These are phyloP conservation scores for Phthorimaea operculella DNA, from an alignment of 1,140 invertebrate species.

Conservation along the genomic window DNA sequence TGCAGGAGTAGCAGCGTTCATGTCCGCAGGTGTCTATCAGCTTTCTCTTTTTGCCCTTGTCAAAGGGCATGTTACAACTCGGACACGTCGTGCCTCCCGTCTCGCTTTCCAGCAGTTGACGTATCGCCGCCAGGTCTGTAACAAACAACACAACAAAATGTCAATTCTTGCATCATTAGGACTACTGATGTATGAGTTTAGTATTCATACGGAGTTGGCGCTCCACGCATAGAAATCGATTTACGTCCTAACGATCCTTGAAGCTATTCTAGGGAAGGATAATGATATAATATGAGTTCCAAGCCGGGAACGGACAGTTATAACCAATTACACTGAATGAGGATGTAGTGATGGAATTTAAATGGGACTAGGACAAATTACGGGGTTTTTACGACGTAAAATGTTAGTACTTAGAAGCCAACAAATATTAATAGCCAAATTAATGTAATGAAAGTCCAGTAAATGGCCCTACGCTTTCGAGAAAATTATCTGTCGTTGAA, in stretches of 20 bases:
- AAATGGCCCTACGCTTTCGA: too few relatives aligned
- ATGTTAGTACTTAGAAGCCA: neutral
- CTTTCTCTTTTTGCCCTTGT: conserved; percentile 93
- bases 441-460: too few relatives aligned
- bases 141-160: conserved; percentile 19
- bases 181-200: conserved; percentile 13
- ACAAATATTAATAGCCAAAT: too few relatives aligned
- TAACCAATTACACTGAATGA: conserved; percentile 28
- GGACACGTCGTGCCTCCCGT: conserved; percentile 76
- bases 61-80: conserved; percentile 91
- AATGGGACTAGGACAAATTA: conserved; percentile 23
- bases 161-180: conserved; percentile 9
- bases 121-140: conserved; percentile 60
- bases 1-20: conserved; percentile 92
- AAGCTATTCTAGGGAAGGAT: conserved; percentile 21
- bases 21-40: conserved; percentile 94
- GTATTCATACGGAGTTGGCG: conserved; percentile 23
- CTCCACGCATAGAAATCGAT: conserved; percentile 30
- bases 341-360: conserved; percentile 26
- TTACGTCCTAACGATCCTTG: conserved; percentile 32
- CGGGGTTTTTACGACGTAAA: conserved; percentile 16
- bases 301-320: conserved; percentile 14
- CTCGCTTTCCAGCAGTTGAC: conserved; percentile 60
- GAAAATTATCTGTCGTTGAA: neutral
- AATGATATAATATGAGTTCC: conserved; percentile 18